Percentiles rank a stretch among this genome's conserved stretches.
Evolutionary conservation across 2,113 vertebrate genomes (phyloP).

Genomic region (Poecile atricapillus): DNA sequence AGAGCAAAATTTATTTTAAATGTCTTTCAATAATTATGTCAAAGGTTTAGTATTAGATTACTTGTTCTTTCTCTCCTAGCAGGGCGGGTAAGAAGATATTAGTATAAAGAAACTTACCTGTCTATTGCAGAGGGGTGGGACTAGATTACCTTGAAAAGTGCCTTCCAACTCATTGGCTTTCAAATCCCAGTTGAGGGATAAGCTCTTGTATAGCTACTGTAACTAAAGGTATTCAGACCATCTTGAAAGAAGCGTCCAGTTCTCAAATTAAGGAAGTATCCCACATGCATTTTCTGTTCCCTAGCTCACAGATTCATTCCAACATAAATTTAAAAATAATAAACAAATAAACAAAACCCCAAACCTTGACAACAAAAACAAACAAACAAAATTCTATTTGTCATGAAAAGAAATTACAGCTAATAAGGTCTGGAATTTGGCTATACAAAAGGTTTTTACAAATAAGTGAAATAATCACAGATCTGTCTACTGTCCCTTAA

Average conservation of each 20-base stretch:
- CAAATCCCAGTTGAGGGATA: neutral
- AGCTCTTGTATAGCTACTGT: neutral
- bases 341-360: neutral
- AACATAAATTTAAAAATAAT: neutral
- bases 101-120: neutral
- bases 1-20: neutral
- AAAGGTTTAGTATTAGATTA: neutral
- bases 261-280: neutral
- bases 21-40: neutral
- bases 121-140: neutral
- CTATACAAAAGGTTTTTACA: neutral
- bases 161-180: neutral
- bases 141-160: neutral
- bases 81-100: neutral
- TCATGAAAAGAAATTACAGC: neutral
- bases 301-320: neutral
- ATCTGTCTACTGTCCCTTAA: neutral
- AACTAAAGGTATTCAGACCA: neutral
- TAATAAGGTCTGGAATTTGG: neutral
- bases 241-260: neutral
- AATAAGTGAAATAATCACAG: neutral
- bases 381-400: neutral
- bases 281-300: neutral
- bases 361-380: neutral
- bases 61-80: neutral